Evolutionary conservation across 2,797 vertebrate genomes (phyloP), one percentile per base, ranked within the genome.

Genomic region (Scarus forsteni): DNA sequence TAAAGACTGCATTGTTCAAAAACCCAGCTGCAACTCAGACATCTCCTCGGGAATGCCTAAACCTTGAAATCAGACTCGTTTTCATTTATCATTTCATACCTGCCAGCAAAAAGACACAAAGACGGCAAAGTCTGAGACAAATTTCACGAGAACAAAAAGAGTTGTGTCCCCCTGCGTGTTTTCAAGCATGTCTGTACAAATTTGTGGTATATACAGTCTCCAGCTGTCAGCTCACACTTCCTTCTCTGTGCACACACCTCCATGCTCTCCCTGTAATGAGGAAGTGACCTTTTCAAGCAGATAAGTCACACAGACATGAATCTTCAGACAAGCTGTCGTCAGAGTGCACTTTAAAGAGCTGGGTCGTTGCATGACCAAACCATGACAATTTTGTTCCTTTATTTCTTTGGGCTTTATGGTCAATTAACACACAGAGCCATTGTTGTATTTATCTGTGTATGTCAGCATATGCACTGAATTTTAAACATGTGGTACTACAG

Each of bases 11-110:
- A 88, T 88, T 93, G 90, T 93, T 42, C 49, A 39, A 72, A 74
- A 55, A 45, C 27, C 79, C 89, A 93, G 89, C 89, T 92, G 92
- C 80, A 83, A 63, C 3, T n/a, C 36, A 52, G 54, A 43, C 8
- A 10, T 9, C 45, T 70, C 45, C 44, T 1, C 42, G 18, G 80
- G 78, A 87, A 87, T 85, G 70, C 78, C 75, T 49, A 58, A 65
- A 70, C 58, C 66, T 76, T 84, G 73, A 79, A 75, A 76, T 65
- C 0, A 3, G 64, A 75, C 27, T 27, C 46, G 42, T 57, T 19
- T 15, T 61, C 61, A 65, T 38, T 64, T 61, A 73, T 83, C 65
- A 69, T 38, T 35, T 75, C 58, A 68, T 60, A 36, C 15, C 48
- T 72, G n/a, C 46, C 34, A 56, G 27, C 8, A 54, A 5, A 19